Conservation (phyloP, 2,113 vertebrate genomes). For the Phoxinus phoxinus region DNA sequence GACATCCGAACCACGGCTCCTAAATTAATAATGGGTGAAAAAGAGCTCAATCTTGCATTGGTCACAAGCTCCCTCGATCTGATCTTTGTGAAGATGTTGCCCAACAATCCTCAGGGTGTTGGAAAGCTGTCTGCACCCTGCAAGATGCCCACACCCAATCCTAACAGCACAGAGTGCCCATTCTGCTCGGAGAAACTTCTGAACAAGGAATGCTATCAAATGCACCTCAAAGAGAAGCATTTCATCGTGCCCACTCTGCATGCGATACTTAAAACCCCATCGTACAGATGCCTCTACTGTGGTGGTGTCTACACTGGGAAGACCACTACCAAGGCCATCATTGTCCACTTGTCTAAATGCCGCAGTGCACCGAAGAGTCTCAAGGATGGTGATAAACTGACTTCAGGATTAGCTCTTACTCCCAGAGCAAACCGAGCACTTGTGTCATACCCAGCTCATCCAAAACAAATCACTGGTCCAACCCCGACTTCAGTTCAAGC, state of each 20-base stretch:
- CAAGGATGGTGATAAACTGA: conserved; percentile 51
- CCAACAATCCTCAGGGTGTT: conserved; percentile 68
- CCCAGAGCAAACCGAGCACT: conserved; percentile 36
- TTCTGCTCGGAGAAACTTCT: conserved; percentile 87
- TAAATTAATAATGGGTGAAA: conserved; percentile 86
- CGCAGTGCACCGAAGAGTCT: conserved; percentile 87
- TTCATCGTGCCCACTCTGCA: conserved; percentile 93
- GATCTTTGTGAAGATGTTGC: conserved; percentile 88
- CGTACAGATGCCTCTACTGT: conserved; percentile 97
- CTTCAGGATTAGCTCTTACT: conserved; percentile 36
- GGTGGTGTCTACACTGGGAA: conserved; percentile 95
- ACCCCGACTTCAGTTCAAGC: conserved; percentile 55
- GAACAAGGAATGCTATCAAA: conserved; percentile 79
- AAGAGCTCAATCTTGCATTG: conserved; percentile 87
- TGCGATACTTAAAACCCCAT: conserved; percentile 89
- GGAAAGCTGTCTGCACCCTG: conserved; percentile 43
- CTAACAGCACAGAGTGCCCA: conserved; percentile 81
- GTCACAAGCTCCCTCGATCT: conserved; percentile 82
- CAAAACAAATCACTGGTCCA: conserved; percentile 30
- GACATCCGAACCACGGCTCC: conserved; percentile 86
- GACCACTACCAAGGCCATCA: conserved; percentile 90
- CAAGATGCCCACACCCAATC: conserved; percentile 60
- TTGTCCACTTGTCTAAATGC: conserved; percentile 90
- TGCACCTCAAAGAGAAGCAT: conserved; percentile 90
- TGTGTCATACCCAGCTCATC: conserved; percentile 28